These are phyloP conservation scores for Phrynocephalus vlangalii DNA, from an alignment of 2,797 vertebrate species.

Conservation along the genomic window DNA sequence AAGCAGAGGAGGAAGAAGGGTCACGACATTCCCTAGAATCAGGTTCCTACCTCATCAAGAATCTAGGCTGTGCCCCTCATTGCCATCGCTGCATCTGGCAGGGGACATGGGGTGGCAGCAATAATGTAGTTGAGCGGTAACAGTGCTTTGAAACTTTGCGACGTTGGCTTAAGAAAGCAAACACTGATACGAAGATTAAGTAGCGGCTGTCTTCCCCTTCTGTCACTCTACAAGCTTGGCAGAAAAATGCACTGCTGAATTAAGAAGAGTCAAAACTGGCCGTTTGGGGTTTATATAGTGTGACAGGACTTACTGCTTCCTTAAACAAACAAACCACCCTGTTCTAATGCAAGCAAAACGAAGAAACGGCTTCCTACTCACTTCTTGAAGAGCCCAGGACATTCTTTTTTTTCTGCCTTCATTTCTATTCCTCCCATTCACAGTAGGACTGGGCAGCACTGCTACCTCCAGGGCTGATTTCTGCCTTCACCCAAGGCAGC, in stretches of 20 bases:
- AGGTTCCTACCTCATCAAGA: background rate
- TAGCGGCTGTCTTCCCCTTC: background rate
- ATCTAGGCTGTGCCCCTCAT: background rate
- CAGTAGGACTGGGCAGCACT: background rate
- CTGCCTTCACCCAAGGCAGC: no score
- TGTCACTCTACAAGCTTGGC: constrained; percentile 18
- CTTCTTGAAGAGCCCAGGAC: background rate
- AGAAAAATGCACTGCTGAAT: background rate
- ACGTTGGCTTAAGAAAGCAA: constrained; percentile 2
- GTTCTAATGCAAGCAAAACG: background rate
- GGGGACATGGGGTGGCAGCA: background rate
- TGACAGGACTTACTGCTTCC: background rate
- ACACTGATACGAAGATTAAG: background rate
- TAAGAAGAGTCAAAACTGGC: constrained; percentile 4
- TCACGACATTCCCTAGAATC: background rate
- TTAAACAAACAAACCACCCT: background rate
- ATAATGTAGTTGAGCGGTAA: background rate
- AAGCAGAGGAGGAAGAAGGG: background rate
- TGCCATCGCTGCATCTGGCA: background rate
- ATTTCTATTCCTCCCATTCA: no score
- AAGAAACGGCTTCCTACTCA: background rate
- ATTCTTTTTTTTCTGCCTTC: background rate
- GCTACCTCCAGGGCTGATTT: no score
- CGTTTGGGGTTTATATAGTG: background rate
- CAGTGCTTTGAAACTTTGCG: background rate